A percentile compares a stretch with the other conserved stretches of the same genome.
phyloP scores from a whole-genome alignment of 2,888 invertebrate genomes.

The Macrophya annulata region DNA sequence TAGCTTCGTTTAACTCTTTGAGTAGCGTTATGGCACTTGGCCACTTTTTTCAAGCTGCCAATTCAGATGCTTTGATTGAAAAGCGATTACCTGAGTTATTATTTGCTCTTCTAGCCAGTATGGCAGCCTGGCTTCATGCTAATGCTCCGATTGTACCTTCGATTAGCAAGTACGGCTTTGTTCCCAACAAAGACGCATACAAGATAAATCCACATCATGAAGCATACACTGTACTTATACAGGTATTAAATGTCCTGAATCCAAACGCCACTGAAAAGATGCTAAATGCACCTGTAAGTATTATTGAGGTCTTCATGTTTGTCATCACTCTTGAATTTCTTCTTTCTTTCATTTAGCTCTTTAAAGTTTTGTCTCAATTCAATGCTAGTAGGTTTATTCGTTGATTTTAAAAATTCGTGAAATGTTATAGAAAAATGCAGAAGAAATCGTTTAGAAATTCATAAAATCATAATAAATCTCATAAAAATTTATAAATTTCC shows the following conservation, averaged over 20 bases:
- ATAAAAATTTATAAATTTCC: too few species aligned
- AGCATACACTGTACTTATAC: slow-evolving; percentile 70
- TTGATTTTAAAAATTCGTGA: not conserved
- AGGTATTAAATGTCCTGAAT: slow-evolving; percentile 68
- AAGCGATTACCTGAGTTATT: slow-evolving; percentile 68
- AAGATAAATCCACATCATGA: slow-evolving; percentile 72
- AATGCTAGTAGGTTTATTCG: too few species aligned
- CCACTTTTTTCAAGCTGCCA: slow-evolving; percentile 69
- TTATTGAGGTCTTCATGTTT: not conserved
- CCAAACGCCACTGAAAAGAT: slow-evolving; percentile 66
- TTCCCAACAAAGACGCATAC: slow-evolving; percentile 73
- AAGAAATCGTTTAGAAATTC: not conserved
- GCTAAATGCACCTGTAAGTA: slow-evolving; percentile 67
- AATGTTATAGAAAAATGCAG: not conserved
- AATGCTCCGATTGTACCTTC: slow-evolving; percentile 72
- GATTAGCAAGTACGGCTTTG: slow-evolving; percentile 74
- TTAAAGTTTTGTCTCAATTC: too few species aligned
- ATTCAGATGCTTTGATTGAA: slow-evolving; percentile 68
- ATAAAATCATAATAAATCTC: not conserved
- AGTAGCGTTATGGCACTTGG: slow-evolving; percentile 71
- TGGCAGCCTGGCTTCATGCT: slow-evolving; percentile 73
- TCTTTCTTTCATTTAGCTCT: not conserved
- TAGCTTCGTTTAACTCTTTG: slow-evolving; percentile 69
- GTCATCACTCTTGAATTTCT: not conserved
- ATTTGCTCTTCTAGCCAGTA: slow-evolving; percentile 69